Evolutionary conservation across 2,113 vertebrate genomes (phyloP).

Genomic region (Bungarus multicinctus): DNA sequence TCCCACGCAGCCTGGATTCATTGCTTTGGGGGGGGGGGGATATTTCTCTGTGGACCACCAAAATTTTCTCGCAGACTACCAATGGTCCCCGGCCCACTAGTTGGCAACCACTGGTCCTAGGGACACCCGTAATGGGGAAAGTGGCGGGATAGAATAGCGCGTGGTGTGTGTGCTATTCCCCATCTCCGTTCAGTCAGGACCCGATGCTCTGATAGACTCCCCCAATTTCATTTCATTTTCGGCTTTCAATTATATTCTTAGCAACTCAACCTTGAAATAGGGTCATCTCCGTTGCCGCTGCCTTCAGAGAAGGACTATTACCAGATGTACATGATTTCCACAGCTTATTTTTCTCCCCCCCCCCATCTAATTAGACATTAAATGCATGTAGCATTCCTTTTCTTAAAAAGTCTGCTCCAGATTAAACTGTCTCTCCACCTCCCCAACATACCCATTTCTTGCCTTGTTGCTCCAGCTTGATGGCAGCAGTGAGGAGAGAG

Average conservation of each 20-base stretch:
- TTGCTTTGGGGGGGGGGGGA: too few relatives aligned
- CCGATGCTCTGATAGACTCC: not conserved
- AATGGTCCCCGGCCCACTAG: too few relatives aligned
- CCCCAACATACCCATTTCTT: fast-evolving
- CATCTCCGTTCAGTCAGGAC: constrained; percentile 41
- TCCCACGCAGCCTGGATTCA: too few relatives aligned
- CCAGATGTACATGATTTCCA: not conserved
- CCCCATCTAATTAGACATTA: constrained; percentile 42
- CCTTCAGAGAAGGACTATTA: not conserved
- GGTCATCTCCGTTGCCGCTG: not conserved
- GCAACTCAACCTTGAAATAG: constrained; percentile 52
- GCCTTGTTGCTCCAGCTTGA: not conserved
- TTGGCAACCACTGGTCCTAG: not conserved
- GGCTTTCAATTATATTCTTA: constrained; percentile 47
- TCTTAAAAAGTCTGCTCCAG: not conserved
- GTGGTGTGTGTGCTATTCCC: not conserved
- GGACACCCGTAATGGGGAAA: not conserved
- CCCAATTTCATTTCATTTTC: constrained; percentile 46
- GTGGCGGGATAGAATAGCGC: too few relatives aligned
- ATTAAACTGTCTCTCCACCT: not conserved
- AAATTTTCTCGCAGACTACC: too few relatives aligned
- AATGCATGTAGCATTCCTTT: not conserved
- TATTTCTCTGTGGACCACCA: too few relatives aligned
- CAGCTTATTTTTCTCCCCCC: not conserved
- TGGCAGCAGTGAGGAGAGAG: not conserved